These are phyloP conservation scores for Diarsia rubi DNA, from an alignment of 2,888 invertebrate species.

Conservation along the genomic window DNA sequence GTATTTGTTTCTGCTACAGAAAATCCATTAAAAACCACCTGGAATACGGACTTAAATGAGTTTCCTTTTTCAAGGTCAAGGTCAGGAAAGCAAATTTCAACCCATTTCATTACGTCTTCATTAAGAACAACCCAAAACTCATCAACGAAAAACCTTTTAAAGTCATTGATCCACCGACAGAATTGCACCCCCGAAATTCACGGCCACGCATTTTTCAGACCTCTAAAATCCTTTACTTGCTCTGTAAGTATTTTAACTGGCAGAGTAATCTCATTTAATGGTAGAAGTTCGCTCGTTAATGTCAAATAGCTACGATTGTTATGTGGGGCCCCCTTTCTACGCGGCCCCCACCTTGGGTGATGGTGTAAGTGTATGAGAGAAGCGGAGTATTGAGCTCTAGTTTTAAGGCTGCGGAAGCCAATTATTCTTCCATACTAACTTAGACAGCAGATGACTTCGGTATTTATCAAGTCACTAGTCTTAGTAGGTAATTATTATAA, in stretches of 20 bases:
- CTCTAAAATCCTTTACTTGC: slow-evolving; percentile 66
- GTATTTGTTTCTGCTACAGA: background rate
- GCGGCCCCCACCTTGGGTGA: slow-evolving; percentile 47
- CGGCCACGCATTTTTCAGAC: slow-evolving; percentile 61
- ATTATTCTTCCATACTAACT: too few relatives aligned
- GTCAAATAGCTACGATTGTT: slow-evolving; percentile 83
- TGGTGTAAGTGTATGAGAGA: slow-evolving; percentile 31
- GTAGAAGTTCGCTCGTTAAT: slow-evolving; percentile 83
- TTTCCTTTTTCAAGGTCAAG: background rate
- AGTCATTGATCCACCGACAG: slow-evolving; percentile 35
- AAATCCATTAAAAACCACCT: background rate
- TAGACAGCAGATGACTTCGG: too few relatives aligned
- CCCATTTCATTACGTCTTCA: background rate
- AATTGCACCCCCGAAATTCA: slow-evolving; percentile 55
- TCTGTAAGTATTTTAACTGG: slow-evolving; percentile 75
- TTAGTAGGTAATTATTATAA: too few relatives aligned
- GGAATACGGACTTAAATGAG: background rate
- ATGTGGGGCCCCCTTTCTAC: slow-evolving; percentile 72
- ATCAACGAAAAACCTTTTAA: slow-evolving; percentile 11
- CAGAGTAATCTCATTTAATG: slow-evolving; percentile 82
- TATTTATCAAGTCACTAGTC: too few relatives aligned
- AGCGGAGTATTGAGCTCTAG: slow-evolving; percentile 12
- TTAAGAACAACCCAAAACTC: background rate
- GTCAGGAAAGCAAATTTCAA: background rate
- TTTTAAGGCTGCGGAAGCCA: background rate